Base-by-base conservation (phyloP, 2,797 vertebrate genomes). In the Rhabdophis nuchalis region DNA sequence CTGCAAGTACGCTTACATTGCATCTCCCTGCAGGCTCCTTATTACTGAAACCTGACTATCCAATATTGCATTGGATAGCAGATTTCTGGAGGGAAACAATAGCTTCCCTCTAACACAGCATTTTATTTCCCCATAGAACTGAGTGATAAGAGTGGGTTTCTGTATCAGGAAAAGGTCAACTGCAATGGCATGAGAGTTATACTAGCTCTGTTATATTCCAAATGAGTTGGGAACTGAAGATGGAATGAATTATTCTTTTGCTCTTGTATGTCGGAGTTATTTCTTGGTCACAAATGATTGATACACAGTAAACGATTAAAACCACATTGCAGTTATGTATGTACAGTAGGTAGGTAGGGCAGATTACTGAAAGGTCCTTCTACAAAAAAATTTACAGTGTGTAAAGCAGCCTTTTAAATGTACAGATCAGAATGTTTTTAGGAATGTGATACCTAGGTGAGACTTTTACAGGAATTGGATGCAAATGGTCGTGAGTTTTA, bases 341-440 rank as follows among this genome's bases (percentile, higher is more conserved):
- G 53, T 97, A 96, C 64, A 72, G 64, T 72, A 9, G 20, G 20
- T 82, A 46, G 95, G 92, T 92, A 95, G 95, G 86, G 1, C 87
- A 92, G 94, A 89, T 32, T 93, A 11, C 50, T 50, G 92, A 91
- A 91, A 94, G 77, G 77, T 92, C 92, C 96, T 95, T 86, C 93
- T 27, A 92, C 92, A 82, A 89, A 87, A 87, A 68, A 91, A n/a
- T 60, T 53, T 29, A 52, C 91, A 91, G 1, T 92, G 68, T 93
- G 25, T 9, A 93, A 85, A 95, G 87, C 92, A 92, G 60, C 91
- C 94, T 96, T 95, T 95, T 89, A 72, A n/a, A 96, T 86, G 93
- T 95, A 94, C 90, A 91, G 85, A 91, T 86, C 25, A 9, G 32
- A 41, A 82, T 25, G 93, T 96, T 93, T 50, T 27, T 90, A 94